These are phyloP conservation scores for Neria commutata DNA, from an alignment of 2,888 invertebrate species.

Conservation along the genomic window DNA sequence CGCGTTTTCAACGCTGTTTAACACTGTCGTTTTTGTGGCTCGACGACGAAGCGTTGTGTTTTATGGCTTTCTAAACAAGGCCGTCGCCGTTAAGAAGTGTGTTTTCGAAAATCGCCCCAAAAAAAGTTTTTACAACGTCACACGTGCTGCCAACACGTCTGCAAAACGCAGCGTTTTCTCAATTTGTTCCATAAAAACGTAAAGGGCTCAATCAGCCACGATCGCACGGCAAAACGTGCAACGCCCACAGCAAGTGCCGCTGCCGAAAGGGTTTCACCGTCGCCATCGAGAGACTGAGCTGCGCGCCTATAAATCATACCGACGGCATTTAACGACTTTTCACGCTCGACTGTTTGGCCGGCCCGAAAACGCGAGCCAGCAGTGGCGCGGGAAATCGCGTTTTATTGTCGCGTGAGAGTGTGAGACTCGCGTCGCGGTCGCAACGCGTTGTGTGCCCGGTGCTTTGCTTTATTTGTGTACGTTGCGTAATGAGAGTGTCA, in stretches of 20 bases:
- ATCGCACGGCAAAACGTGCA: not conserved
- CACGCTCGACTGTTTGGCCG: constrained; percentile 1
- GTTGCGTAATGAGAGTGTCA: constrained; percentile 44
- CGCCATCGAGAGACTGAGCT: not conserved
- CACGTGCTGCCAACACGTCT: not conserved
- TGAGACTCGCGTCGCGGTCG: constrained; percentile 9
- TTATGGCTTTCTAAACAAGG: constrained; percentile 49
- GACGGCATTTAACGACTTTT: constrained; percentile 2
- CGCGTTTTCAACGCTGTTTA: not conserved
- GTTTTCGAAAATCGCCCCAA: constrained; percentile 5
- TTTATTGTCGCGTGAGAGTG: constrained; percentile 8
- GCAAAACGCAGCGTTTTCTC: not conserved
- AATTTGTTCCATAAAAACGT: too few species aligned
- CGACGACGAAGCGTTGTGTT: constrained; percentile 15
- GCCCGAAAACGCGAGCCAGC: not conserved
- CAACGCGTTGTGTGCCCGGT: too few species aligned
- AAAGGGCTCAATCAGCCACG: too few species aligned
- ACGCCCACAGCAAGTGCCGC: constrained; percentile 5
- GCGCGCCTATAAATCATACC: constrained; percentile 8
- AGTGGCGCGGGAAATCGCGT: too few species aligned
- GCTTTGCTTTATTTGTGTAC: constrained; percentile 39
- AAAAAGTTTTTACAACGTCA: not conserved
- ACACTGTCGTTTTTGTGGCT: too few species aligned
- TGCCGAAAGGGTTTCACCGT: not conserved
- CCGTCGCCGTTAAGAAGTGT: constrained; percentile 44